Evolutionary conservation across 2,888 invertebrate species (phyloP), one percentile per base, ranked within the genome.

Genomic region (Myathropa florea): DNA sequence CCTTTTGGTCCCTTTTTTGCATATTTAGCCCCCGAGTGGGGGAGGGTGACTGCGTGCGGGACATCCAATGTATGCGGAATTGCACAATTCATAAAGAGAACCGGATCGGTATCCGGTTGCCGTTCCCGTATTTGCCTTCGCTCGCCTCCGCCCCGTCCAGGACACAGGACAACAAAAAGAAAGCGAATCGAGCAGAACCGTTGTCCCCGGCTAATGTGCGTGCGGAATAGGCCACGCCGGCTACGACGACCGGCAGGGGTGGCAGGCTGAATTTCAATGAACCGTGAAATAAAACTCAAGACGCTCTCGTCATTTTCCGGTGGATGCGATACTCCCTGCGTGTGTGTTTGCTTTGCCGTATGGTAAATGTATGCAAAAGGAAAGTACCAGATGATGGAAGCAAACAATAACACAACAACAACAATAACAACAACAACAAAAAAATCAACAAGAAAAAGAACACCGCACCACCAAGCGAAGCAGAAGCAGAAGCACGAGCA

Each of bases 251-350:
- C 55, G 75, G 57, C 21, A 60, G 57, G 73, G 7, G 46, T 46
- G n/a, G 18, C 18, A n/a, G 46, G 46, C 24, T 57, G 78, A 79
- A 76, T 83, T 79, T 86, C 86, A 83, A 79, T 86, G 83, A 86
- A 83, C 70, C 83, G 65, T 86, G 75, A 83, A 83, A 83, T 83
- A 83, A 83, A 83, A 86, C 83, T 79, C 78, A 86, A 78, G 83
- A 86, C 77, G 78, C 59, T 85, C 46, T 46, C 77, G 81, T 85
- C 73, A 85, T 85, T 85, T 85, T 77, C 76, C 85, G 82, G 77
- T 68, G 24, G 14, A 24, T 26, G 24, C 57, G 24, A 71, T 21
- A 67, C 63, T 59, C 60, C 53, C 28, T 14, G 65, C 63, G 46
- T 39, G 18, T 70, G n/a, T 59, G 30, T 59, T 79, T 59, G 64